Percentiles rank a stretch among this genome's conserved stretches.
These are phyloP conservation scores for Pterocles orientalis DNA, from an alignment of 2,113 vertebrate genomes.

Conservation along the genomic window DNA sequence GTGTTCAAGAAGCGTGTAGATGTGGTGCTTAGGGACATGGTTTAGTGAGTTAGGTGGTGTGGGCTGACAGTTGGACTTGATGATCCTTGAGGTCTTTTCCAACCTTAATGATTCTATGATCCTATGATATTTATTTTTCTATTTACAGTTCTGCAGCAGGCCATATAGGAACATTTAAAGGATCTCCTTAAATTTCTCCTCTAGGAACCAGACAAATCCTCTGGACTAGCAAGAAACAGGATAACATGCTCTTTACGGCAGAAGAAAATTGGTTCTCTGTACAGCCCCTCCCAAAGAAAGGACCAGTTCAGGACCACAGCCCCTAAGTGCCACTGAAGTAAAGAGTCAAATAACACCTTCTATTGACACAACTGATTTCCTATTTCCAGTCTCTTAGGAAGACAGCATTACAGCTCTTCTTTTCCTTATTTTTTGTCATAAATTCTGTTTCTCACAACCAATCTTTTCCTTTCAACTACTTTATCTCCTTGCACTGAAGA, in stretches of 20 bases:
- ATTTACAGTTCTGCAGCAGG: neutral
- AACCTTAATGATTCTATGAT: no score
- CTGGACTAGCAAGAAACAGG: neutral
- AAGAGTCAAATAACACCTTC: neutral
- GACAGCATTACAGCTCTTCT: neutral
- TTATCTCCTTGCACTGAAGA: constrained; percentile 12
- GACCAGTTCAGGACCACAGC: neutral
- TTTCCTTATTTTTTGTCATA: neutral
- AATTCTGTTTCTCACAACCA: neutral
- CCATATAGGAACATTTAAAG: neutral
- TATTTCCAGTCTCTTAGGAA: neutral
- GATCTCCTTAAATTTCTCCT: neutral
- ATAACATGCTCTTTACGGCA: neutral
- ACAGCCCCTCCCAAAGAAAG: neutral
- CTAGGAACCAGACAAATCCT: neutral
- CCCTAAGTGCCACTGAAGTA: neutral
- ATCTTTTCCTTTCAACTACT: constrained; percentile 9
- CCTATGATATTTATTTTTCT: neutral
- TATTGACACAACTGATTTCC: neutral
- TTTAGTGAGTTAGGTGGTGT: no score
- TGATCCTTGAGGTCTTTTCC: no score
- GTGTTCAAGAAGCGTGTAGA: no score
- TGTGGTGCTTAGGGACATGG: no score
- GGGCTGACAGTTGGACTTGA: no score
- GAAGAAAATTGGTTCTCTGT: neutral